Base-by-base conservation (phyloP, 2,113 vertebrate species). In the Lophura nycthemera region DNA sequence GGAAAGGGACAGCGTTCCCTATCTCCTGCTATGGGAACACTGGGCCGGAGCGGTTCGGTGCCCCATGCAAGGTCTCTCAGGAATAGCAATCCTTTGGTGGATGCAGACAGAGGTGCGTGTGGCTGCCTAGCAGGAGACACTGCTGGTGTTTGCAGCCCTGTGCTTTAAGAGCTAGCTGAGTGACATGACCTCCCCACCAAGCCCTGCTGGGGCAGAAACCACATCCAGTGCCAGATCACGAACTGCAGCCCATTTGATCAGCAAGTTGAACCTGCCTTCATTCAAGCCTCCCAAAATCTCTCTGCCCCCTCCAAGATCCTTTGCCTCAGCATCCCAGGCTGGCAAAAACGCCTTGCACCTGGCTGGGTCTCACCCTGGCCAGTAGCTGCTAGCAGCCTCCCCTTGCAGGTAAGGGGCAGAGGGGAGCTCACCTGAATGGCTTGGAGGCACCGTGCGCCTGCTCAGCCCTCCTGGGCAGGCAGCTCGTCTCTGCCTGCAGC, bases 371-470 rank as follows among this genome's bases (percentile, higher is more conserved):
- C 52, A 54, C 52, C 15, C 3, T 29, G 13, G 27, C 54, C 13
- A 2, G 19, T n/a, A 73, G 45, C 15, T 29, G 36, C 14, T 25
- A 8, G 4, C 66, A 65, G 60, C 38, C 21, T 56, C 3, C 56
- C 32, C 56, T 59, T 59, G 18, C 8, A 18, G 27, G 30, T 1
- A 1, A 50, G 78, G 60, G 60, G 27, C 0, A 0, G 75, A 14
- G 71, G 30, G 43, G 17, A 61, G 74, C 95, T 96, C 95, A 98
- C 98, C 98, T 98, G 97, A 97, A 98, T 0, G 97, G 96, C 60
- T 95, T 97, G 6, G 76, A 88, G 72, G 90, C 47, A 2, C 50
- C 5, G 66, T 83, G 36, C 0, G 42, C 85, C 50, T 72, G 83
- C 80, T 85, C 94, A 42, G 30, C 85, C 42, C 34, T 84, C 25